Base-by-base conservation (phyloP, 2,797 vertebrate genomes). In the Erpetoichthys calabaricus region DNA sequence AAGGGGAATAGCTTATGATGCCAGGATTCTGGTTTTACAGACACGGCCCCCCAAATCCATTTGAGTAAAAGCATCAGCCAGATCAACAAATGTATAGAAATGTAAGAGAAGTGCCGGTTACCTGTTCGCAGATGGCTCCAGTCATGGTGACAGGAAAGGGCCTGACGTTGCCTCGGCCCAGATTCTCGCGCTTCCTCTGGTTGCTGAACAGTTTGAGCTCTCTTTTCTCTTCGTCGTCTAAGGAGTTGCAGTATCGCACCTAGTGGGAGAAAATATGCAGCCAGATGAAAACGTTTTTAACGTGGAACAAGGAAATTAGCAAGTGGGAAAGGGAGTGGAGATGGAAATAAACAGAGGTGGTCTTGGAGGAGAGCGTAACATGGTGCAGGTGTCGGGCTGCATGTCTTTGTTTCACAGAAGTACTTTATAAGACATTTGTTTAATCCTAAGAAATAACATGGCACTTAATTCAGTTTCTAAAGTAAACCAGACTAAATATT, bases 201-300 rank as follows among this genome's bases (percentile, higher is more conserved):
- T 87, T 92, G 68, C 95, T 99, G 82, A 99, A 99, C 58, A 97
- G 88, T 73, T 97, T 97, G 58, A 98, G 88, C 70, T 99, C 96
- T 59, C 91, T 80, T 74, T 96, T 99, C 72, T 99, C 96, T 57
- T 99, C 96, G 3, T 99, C 94, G 7, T 99, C 96, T 81, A 99
- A 70, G 0, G 89, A 81, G 72, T 93, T 97, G 68, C 96, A 99
- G 56, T 99, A 98, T 51, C 94, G 91, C 3, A 98, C 90, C 96
- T 99, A 63, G 8, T 25, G 59, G 41, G 5, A 47, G 56, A n/a
- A 46, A 45, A 42, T 25, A 45, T 50, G 9, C 52, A 25, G 25
- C 25, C 25, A 25, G 25, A 53, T 25, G 8, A 3, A 53, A 10
- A 10, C 0, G 4, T 10, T 53, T 53, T 6, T 25, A 25, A 25